Evolutionary conservation across 2,888 invertebrate genomes (phyloP), one percentile per base, ranked within the genome.

Genomic region (Oxycera nigricornis): DNA sequence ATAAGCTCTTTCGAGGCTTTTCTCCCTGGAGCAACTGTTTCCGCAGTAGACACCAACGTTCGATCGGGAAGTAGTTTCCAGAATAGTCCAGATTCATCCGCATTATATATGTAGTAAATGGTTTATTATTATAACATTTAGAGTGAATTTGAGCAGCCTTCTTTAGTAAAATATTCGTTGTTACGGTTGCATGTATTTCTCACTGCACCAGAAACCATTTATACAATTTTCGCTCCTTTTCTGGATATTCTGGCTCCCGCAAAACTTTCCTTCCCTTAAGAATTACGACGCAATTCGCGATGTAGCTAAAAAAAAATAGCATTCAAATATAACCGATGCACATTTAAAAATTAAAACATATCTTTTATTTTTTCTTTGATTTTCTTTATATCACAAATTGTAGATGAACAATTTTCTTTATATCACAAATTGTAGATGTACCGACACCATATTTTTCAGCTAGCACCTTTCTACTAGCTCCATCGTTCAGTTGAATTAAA

Each of bases 71-170:
- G 61, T 61, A 61, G 35, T 31, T 31, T 55, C 55, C 55, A 55
- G 55, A 55, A 55, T 22, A 2, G 24, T 55, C 22, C 55, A 4
- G 55, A 55, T 2, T 61, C 61, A 17, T 61, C 31, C 31, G 35
- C 61, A 61, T 61, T 61, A 31, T 61, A 61, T 31, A 61, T 31
- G 55, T 4, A 55, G 55, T 55, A 55, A 55, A 22, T 55, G 55
- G 55, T 55, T 55, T 55, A 55, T 55, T 55, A 55, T 55, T 55
- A 55, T 55, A 55, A 55, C 55, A 55, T 55, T 55, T 55, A 55
- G 55, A 55, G 55, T 55, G 55, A 22, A 22, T 22, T 55, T 11
- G 55, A 55, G 55, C 55, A 55, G 55, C 55, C 55, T 55, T 55
- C 24, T 55, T 24, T 20, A 1, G 55, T 55, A 55, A 55, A 55